Evolutionary conservation across 2,888 invertebrate species (phyloP), one percentile per base, ranked within the genome.

Genomic region (Hydriomena furcata): DNA sequence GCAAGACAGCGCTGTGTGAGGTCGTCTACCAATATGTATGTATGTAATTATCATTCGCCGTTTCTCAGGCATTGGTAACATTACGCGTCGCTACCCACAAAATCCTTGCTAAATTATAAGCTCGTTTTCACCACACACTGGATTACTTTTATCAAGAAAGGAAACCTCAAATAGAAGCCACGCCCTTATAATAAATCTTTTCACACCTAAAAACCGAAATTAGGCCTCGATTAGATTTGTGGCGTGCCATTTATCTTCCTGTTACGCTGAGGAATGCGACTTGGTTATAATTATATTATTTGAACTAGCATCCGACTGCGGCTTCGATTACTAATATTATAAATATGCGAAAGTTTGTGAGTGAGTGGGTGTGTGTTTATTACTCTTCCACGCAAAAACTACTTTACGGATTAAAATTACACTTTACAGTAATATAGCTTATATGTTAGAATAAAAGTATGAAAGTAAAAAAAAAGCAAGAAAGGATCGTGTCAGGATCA

Each of bases 151-250:
- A 52, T 42, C 52, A 37, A 44, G 34, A 38, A 42, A 37, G 37
- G 46, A 52, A 41, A 20, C 34, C 43, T 17, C 31, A 27, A 49
- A 46, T 51, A 51, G 62, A 52, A 60, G 42, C 63, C 69, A 63
- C 72, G 66, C 66, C 67, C 64, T 50, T 24, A 59, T 60, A 65
- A 75, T 77, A 77, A 76, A 78, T 76, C 76, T 72, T 55, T 68
- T 68, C 65, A 60, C 68, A 65, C 70, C 70, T 72, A 73, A 75
- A 74, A 76, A 74, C 71, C 71, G 68, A 76, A 76, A 76, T 78
- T 78, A 78, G 68, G 58, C 57, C 58, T 60, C 71, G 74, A 78
- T 77, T 73, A 72, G 72, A 76, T 72, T 73, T 70, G 61, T 57
- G 71, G 65, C 69, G 65, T 62, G 74, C 67, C 68, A 75, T 78